Base-by-base conservation (phyloP, 2,113 vertebrate species). In the Perca schrenkii region DNA sequence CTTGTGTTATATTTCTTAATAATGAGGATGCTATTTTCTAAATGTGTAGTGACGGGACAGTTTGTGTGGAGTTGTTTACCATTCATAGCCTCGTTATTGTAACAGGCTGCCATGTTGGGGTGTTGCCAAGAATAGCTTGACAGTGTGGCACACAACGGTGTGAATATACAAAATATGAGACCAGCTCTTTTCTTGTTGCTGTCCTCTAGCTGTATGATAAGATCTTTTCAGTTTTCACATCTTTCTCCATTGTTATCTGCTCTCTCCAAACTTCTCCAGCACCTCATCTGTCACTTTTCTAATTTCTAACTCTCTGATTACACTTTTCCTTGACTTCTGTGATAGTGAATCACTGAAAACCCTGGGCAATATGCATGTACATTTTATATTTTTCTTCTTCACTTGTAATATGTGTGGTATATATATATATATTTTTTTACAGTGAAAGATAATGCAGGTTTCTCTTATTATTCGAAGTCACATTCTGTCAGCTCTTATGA, bases 31-130 rank as follows among this genome's bases (percentile, higher is more conserved):
- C 57, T 61, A 60, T 86, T 80, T 73, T 73, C 58, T 40, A 63
- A 57, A 54, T 71, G 40, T 74, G 69, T 71, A 21, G 79, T 64
- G 68, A 61, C 2, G 5, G 49, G 79, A 75, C 83, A 79, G 63
- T 74, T 62, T 85, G 84, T 87, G 89, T 91, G 78, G 84, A 87
- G 81, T 65, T 52, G 71, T n/a, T 83, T 64, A n/a, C 71, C 83
- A 85, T 90, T 89, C 79, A 71, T 68, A 83, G 83, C 66, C 56
- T 83, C 60, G 66, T 90, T 88, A 77, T 87, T 82, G 77, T 73
- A 75, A 79, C 88, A 90, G 70, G 62, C 68, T 84, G 77, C 52
- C 79, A 72, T 62, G 47, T 13, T 58, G 43, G 21, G 79, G 17
- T 81, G 58, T 43, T 77, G 70, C 83, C 79, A 73, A 79, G 69